A percentile compares a stretch with the other conserved stretches of the same genome.
These are phyloP conservation scores for Patella pellucida DNA, from an alignment of 2,888 invertebrate species.

Conservation along the genomic window DNA sequence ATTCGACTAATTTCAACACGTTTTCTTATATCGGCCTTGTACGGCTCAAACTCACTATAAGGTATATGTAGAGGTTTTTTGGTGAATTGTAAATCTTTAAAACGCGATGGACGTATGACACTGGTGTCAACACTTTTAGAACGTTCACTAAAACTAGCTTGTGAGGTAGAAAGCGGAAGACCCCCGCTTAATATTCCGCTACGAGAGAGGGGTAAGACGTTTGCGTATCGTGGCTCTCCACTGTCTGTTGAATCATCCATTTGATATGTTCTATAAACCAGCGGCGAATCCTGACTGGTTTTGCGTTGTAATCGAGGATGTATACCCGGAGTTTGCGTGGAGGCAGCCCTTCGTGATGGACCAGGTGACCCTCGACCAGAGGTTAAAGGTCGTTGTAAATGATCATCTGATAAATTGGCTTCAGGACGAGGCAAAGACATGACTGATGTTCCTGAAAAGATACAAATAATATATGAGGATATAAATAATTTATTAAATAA, in stretches of 20 bases:
- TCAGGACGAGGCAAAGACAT: constrained; percentile 31
- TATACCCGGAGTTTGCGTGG: constrained; percentile 48
- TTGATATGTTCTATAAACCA: constrained; percentile 31
- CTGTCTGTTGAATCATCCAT: constrained; percentile 34
- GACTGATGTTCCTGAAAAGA: constrained; percentile 39
- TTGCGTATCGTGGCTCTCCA: constrained; percentile 22
- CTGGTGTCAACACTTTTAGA: constrained; percentile 49
- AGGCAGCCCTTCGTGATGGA: constrained; percentile 47
- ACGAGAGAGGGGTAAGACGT: constrained; percentile 18
- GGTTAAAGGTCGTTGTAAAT: constrained; percentile 30
- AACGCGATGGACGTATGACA: constrained; percentile 51
- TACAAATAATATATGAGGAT: background rate
- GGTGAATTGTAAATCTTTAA: constrained; percentile 63
- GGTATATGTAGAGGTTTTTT: constrained; percentile 68
- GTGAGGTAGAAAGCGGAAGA: constrained; percentile 51
- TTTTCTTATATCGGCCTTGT: constrained; percentile 61
- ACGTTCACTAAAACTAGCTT: constrained; percentile 41
- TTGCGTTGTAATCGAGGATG: constrained; percentile 48
- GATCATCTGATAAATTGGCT: constrained; percentile 33
- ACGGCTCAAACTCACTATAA: constrained; percentile 67
- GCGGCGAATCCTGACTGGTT: constrained; percentile 29
- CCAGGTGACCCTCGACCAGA: constrained; percentile 47
- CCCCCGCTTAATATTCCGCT: constrained; percentile 31
- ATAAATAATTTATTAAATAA: no score
- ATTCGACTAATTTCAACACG: constrained; percentile 51